phyloP scores from a whole-genome alignment of 2,113 vertebrate genomes.

The Hymenochirus boettgeri region DNA sequence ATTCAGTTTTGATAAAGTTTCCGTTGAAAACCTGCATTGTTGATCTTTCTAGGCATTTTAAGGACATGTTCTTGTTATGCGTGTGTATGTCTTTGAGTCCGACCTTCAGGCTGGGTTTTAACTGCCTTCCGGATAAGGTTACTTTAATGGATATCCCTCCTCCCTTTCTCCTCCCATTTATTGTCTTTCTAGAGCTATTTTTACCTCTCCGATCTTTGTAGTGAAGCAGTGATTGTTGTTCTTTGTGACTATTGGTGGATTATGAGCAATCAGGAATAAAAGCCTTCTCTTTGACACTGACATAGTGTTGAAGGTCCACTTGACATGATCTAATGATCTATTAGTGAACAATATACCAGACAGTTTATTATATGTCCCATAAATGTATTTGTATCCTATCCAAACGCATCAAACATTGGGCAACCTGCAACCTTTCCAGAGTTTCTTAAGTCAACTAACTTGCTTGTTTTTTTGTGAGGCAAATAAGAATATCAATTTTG shows the following conservation, averaged over 20 bases:
- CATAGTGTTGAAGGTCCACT: too few relatives aligned
- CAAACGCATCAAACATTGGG: too few relatives aligned
- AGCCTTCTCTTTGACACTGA: too few relatives aligned
- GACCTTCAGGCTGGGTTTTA: conserved; percentile 15
- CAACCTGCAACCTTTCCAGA: too few relatives aligned
- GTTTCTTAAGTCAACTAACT: too few relatives aligned
- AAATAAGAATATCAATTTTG: too few relatives aligned
- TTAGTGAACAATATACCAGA: too few relatives aligned
- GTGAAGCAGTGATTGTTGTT: conserved; percentile 1
- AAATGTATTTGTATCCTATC: too few relatives aligned
- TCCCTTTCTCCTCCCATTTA: conserved; percentile 1
- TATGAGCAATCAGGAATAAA: background rate
- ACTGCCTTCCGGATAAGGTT: conserved; percentile 22
- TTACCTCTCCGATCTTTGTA: background rate
- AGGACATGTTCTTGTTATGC: conserved; percentile 23
- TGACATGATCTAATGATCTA: too few relatives aligned
- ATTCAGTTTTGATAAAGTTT: background rate
- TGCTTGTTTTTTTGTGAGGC: too few relatives aligned
- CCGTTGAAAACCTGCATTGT: background rate
- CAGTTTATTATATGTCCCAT: too few relatives aligned
- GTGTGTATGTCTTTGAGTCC: conserved; percentile 1
- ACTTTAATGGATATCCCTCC: conserved; percentile 14
- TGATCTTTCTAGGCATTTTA: conserved; percentile 2
- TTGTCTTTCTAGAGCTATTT: conserved; percentile 22
- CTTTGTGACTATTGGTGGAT: background rate